Conservation (phyloP, 1,140 invertebrate genomes). For the Drosophila gunungcola region DNA sequence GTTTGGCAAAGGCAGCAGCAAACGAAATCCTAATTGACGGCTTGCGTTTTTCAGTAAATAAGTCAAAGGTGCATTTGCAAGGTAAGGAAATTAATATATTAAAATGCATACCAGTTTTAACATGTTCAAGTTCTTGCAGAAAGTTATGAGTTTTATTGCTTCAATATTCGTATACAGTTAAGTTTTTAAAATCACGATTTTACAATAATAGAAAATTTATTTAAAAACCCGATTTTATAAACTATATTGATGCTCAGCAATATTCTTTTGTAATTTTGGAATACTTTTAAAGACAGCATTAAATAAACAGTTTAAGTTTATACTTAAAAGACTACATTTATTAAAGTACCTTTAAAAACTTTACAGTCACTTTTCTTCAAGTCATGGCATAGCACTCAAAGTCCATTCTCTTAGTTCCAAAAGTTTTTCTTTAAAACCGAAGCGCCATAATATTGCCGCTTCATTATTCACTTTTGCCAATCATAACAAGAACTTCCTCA, state of each 20-base stretch:
- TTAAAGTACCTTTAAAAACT: too few relatives aligned
- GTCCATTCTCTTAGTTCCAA: constrained; percentile 5
- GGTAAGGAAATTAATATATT: constrained; percentile 1
- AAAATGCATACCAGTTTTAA: not conserved
- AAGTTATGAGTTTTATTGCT: too few relatives aligned
- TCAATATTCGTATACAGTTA: too few relatives aligned
- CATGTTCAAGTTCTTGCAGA: too few relatives aligned
- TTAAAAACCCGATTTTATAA: too few relatives aligned
- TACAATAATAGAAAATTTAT: too few relatives aligned
- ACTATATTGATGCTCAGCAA: too few relatives aligned
- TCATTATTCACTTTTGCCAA: constrained; percentile 54
- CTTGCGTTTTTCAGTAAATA: constrained; percentile 15
- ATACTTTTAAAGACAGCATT: too few relatives aligned
- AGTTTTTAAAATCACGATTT: too few relatives aligned
- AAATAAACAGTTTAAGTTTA: too few relatives aligned
- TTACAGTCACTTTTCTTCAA: not conserved
- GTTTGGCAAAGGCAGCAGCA: constrained; percentile 49
- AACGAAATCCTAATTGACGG: constrained; percentile 29
- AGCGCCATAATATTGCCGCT: constrained; percentile 42
- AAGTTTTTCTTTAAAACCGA: constrained; percentile 18
- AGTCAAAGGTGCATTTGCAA: constrained; percentile 27
- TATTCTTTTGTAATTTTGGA: too few relatives aligned
- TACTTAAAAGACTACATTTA: too few relatives aligned
- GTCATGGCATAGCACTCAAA: not conserved
- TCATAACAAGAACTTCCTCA: constrained; percentile 47